These are phyloP conservation scores for Hippocampus kuda DNA, from an alignment of 2,797 vertebrate species.

Conservation along the genomic window DNA sequence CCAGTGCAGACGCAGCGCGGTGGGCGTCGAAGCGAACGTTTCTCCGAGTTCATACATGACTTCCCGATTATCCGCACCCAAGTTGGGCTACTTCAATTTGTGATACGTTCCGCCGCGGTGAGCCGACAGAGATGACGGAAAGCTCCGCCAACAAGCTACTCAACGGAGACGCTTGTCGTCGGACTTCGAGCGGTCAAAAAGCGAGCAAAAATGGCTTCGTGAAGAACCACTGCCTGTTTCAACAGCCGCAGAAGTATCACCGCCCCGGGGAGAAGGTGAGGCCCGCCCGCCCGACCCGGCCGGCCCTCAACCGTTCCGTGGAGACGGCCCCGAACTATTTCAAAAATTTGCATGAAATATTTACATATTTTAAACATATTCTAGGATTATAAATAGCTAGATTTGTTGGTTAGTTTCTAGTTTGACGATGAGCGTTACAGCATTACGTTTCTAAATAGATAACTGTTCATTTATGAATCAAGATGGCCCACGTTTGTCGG, in stretches of 20 bases:
- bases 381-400: not conserved
- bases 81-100: slow-evolving; percentile 24
- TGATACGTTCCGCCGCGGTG: not conserved
- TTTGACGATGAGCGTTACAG: not conserved
- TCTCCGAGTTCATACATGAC: slow-evolving; percentile 37
- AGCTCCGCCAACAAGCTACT: slow-evolving; percentile 59
- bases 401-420: not conserved
- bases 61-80: slow-evolving; percentile 30
- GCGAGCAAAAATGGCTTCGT: slow-evolving; percentile 62
- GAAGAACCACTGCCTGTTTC: slow-evolving; percentile 59
- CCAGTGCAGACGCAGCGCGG: slow-evolving; percentile 33
- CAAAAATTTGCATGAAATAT: not conserved
- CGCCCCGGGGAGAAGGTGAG: slow-evolving; percentile 64
- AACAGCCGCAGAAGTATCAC: slow-evolving; percentile 57
- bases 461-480: not conserved
- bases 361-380: not conserved
- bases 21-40: slow-evolving; percentile 44
- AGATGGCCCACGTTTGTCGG: not conserved
- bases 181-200: slow-evolving; percentile 47
- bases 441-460: not conserved
- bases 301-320: slow-evolving; percentile 8
- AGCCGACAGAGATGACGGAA: slow-evolving; percentile 59
- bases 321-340: not conserved
- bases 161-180: slow-evolving; percentile 58
- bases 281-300: slow-evolving; percentile 47